Percentiles rank a stretch among this genome's conserved stretches.
phyloP scores from a whole-genome alignment of 2,113 vertebrate species.

The Abramis brama region DNA sequence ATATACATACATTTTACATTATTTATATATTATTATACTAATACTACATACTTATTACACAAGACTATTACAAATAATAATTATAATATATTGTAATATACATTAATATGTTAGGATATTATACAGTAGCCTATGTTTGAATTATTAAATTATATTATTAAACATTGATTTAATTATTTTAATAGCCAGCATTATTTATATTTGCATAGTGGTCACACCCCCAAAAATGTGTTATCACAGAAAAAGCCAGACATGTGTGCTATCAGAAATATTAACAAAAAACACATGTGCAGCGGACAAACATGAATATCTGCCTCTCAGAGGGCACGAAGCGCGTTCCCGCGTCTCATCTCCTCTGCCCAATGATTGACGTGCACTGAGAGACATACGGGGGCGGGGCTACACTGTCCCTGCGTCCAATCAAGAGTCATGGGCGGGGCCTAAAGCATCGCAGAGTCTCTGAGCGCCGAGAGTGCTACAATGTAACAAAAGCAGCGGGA shows the following conservation, averaged over 20 bases:
- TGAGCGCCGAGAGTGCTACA: slow-evolving; percentile 72
- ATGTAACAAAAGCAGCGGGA: slow-evolving; percentile 78
- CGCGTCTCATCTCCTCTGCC: slow-evolving; percentile 62
- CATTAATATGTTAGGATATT: not conserved
- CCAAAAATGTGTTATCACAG: not conserved
- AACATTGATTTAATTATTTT: too few species aligned
- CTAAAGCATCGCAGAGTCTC: slow-evolving; percentile 65
- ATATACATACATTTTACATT: too few species aligned
- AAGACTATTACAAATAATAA: not conserved
- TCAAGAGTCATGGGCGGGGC: slow-evolving; percentile 63
- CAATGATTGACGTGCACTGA: slow-evolving; percentile 71
- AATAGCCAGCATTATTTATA: not conserved
- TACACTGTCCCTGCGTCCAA: slow-evolving; percentile 68
- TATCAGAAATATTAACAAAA: slow-evolving; percentile 23
- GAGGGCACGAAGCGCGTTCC: slow-evolving; percentile 53
- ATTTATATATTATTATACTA: not conserved
- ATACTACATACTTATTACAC: not conserved
- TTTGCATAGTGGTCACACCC: not conserved
- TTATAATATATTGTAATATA: not conserved
- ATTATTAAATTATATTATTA: not conserved
- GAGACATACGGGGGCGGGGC: slow-evolving; percentile 72
- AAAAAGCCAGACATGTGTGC: not conserved
- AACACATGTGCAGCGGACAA: slow-evolving; percentile 35
- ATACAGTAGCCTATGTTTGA: not conserved
- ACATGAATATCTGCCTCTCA: slow-evolving; percentile 5